Base-by-base conservation (phyloP, 2,888 invertebrate species). In the Zhengitettix transpicula region DNA sequence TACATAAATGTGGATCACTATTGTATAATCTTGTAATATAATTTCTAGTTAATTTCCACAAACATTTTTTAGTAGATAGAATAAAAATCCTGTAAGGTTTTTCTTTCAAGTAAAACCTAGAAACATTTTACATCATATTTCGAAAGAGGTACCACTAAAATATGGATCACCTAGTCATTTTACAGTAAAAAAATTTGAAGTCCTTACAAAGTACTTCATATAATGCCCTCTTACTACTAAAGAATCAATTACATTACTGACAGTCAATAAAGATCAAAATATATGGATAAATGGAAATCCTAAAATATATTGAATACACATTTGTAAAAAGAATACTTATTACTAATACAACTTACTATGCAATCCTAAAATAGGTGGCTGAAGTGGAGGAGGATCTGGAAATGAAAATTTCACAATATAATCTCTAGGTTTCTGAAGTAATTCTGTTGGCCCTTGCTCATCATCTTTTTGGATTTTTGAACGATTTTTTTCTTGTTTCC, bases 361-460 rank as follows among this genome's bases (percentile, higher is more conserved):
- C 58, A 97, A 74, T 42, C 99, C 99, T 53, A 99, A 81, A 70
- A 99, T 92, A 12, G 99, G 99, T 44, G 99, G 98, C 72, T 93
- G 95, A 56, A 99, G 76, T 54, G 94, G 93, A 55, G 97, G 87
- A 40, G 99, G 97, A 73, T 95, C 93, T 1, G 98, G 99, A 76
- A 99, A 99, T 63, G 84, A 83, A 77, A 99, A 99, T 77, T 98
- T 99, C 65, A 99, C 99, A 66, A 92, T 79, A 73, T 99, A 99
- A 66, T 99, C 99, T 72, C 87, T 89, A 14, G 97, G 98, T 67
- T 84, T 85, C 68, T 89, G 86, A 64, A 99, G 74, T 58, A 99
- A 74, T 71, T 93, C 90, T 8, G 85, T 81, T 0, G 88, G 85
- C n/a, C 87, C 85, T 57, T 78, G 79, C 57, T 89, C 87, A 3